These are phyloP conservation scores for Dendrolimus pini DNA, from an alignment of 2,888 invertebrate species.

Conservation along the genomic window DNA sequence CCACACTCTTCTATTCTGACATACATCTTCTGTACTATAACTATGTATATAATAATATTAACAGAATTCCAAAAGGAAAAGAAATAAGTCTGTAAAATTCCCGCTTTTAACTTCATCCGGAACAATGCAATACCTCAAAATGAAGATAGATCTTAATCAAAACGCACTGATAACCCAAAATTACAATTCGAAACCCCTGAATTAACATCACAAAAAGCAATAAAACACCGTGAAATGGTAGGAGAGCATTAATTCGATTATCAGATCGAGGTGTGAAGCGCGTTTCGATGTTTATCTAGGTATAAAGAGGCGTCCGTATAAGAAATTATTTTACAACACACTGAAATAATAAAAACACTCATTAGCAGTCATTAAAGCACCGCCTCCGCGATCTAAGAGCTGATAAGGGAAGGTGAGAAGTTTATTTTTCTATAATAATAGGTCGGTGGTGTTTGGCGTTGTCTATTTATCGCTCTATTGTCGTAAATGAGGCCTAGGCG, in stretches of 20 bases:
- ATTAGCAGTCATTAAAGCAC: constrained; percentile 71
- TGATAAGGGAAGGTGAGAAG: constrained; percentile 59
- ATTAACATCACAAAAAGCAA: constrained; percentile 69
- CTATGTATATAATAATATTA: too few species aligned
- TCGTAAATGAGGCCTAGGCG: constrained; percentile 1
- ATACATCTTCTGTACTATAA: too few species aligned
- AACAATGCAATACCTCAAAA: constrained; percentile 37
- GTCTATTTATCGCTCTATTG: constrained; percentile 38
- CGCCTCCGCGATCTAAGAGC: constrained; percentile 66
- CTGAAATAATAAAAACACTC: constrained; percentile 74
- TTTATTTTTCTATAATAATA: constrained; percentile 58
- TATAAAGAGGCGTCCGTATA: constrained; percentile 69
- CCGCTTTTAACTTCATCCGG: constrained; percentile 16
- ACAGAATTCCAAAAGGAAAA: too few species aligned
- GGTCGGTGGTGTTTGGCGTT: constrained; percentile 27
- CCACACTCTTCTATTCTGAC: too few species aligned
- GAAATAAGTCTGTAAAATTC: too few species aligned
- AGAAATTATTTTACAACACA: constrained; percentile 73
- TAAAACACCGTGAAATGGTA: constrained; percentile 73
- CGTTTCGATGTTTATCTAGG: constrained; percentile 76
- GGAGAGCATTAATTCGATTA: constrained; percentile 74
- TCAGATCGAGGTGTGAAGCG: constrained; percentile 76
- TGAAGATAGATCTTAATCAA: constrained; percentile 32
- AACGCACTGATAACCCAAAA: constrained; percentile 64
- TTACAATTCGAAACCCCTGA: constrained; percentile 58